Conservation (phyloP, 2,888 invertebrate genomes). For the Diarsia brunnea region DNA sequence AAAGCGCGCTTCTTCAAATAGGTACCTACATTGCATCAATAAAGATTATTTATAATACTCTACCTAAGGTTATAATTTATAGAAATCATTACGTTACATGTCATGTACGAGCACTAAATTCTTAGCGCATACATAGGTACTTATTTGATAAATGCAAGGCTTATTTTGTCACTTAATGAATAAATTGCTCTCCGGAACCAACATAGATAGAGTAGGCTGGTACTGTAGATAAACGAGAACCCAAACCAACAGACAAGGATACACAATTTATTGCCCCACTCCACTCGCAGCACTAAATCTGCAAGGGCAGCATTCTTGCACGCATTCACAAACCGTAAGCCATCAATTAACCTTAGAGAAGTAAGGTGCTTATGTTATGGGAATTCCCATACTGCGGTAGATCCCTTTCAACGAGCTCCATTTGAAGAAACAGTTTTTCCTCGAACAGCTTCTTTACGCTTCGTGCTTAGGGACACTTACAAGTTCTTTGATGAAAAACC, state of each 20-base stretch:
- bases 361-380: slow-evolving; percentile 70
- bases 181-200: slow-evolving; percentile 39
- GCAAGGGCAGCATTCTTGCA: slow-evolving; percentile 86
- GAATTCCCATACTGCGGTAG: slow-evolving; percentile 73
- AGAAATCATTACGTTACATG: slow-evolving; percentile 17
- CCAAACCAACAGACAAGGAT: slow-evolving; percentile 70
- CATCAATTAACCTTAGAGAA: slow-evolving; percentile 83
- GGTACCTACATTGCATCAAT: slow-evolving; percentile 50
- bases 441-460: slow-evolving; percentile 38
- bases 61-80: slow-evolving; percentile 21
- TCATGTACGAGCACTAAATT: not conserved
- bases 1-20: slow-evolving; percentile 56
- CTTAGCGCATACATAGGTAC: not conserved
- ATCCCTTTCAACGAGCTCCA: slow-evolving; percentile 59
- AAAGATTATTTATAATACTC: slow-evolving; percentile 18
- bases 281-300: slow-evolving; percentile 81
- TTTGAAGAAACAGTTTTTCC: slow-evolving; percentile 43
- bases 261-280: slow-evolving; percentile 77
- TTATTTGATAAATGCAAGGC: slow-evolving; percentile 11
- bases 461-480: slow-evolving; percentile 26
- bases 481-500: slow-evolving; percentile 51
- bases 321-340: slow-evolving; percentile 80
- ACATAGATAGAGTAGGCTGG: slow-evolving; percentile 34
- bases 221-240: slow-evolving; percentile 57
- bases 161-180: slow-evolving; percentile 29